A percentile compares a stretch with the other conserved stretches of the same genome.
phyloP scores from a whole-genome alignment of 2,797 vertebrate species.

The Margarornis squamiger region DNA sequence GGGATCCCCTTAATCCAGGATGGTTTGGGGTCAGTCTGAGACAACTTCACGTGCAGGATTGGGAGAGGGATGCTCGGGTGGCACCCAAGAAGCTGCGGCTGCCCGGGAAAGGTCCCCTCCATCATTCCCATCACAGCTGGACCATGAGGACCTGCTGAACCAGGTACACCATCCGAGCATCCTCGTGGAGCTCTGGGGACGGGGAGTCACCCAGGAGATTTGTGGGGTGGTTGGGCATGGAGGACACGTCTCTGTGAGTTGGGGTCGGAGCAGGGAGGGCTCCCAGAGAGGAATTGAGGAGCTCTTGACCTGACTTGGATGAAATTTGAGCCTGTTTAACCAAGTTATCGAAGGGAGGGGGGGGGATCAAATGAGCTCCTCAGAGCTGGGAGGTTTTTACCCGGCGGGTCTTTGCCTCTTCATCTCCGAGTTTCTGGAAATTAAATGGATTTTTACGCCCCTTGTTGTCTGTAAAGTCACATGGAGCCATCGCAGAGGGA shows the following conservation, averaged over 20 bases:
- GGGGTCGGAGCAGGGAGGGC: background rate
- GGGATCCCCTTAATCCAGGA: background rate
- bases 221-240: background rate
- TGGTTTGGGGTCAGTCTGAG: background rate
- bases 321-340: background rate
- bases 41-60: background rate
- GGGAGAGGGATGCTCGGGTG: background rate
- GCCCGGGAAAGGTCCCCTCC: background rate
- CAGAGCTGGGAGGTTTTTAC: background rate
- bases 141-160: background rate
- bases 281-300: background rate
- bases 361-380: background rate
- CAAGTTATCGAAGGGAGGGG: background rate
- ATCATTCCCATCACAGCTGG: background rate
- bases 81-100: background rate
- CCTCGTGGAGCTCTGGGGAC: fast-evolving
- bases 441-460: slow-evolving; percentile 51
- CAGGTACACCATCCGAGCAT: background rate
- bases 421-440: slow-evolving; percentile 2
- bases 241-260: fast-evolving
- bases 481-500: fast-evolving
- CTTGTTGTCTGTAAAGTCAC: background rate
- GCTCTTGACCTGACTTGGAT: background rate
- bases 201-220: fast-evolving
- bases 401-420: background rate